Base-by-base conservation (phyloP, 2,888 invertebrate genomes). In the Heliconius cydno region DNA sequence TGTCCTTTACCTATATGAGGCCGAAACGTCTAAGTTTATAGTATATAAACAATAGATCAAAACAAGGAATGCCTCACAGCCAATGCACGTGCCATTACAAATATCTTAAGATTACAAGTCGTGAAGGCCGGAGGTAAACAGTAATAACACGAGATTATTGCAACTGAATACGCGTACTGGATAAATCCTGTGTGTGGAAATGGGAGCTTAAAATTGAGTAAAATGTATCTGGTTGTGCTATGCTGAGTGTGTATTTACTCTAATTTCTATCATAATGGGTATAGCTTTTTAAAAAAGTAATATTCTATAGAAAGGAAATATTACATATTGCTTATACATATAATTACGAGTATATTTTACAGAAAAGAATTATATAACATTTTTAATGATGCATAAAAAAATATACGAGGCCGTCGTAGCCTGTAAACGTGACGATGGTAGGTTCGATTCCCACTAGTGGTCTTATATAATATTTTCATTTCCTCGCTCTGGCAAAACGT, bases 91-190 rank as follows among this genome's bases (percentile, higher is more conserved):
- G 93, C 89, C 88, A 83, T 84, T 88, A 88, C 88, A 89, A 90
- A 90, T 90, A 89, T 86, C 88, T 85, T 85, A 89, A 90, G 89
- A 92, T 94, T 92, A 91, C 87, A 88, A 89, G 87, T 94, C 94
- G 94, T 94, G 94, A 92, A 94, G 92, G 94, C 94, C 94, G 94
- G 91, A 87, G 94, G 94, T 92, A 88, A 86, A 86, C 84, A 84
- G 88, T 92, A 93, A 94, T 94, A 91, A 90, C 85, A 88, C 86
- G 84, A 86, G 85, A 93, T 94, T 94, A 93, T 88, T 88, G 88
- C 90, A 92, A 91, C 92, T 88, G 92, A 90, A 90, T 88, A 89
- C 87, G 84, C 84, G 84, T 80, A 71, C 75, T 52, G 52, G 52
- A 52, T 52, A 52, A 78, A 79, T 67, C 72, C 77, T 76, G 38